Conservation (phyloP, 2,888 invertebrate species). For the Dasypogon diadema region DNA sequence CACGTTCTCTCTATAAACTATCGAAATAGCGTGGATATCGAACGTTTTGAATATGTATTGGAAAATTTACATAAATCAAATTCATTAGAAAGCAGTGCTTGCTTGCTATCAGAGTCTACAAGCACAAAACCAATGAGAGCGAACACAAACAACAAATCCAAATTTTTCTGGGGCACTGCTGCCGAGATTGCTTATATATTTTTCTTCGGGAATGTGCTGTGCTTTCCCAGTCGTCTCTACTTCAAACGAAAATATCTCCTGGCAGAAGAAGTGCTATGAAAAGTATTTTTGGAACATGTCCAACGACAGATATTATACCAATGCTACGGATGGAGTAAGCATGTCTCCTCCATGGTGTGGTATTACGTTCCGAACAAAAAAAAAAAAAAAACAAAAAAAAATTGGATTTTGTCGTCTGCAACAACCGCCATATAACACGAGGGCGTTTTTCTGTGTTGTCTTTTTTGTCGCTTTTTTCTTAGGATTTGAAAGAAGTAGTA, state of each 20-base stretch:
- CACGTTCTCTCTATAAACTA: slow-evolving; percentile 34
- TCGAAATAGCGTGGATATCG: slow-evolving; percentile 1
- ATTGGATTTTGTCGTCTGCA: not conserved
- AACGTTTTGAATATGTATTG: slow-evolving; percentile 29
- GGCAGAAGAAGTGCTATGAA: slow-evolving; percentile 1
- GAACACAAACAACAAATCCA: not conserved
- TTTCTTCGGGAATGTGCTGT: not conserved
- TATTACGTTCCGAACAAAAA: not conserved
- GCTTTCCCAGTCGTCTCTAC: no score
- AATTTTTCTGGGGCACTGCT: slow-evolving; percentile 10
- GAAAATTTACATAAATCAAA: slow-evolving; percentile 44
- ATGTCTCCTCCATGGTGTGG: not conserved
- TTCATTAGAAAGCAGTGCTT: not conserved
- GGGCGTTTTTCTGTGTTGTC: slow-evolving; percentile 1
- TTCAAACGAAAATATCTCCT: slow-evolving; percentile 31
- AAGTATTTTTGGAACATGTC: slow-evolving; percentile 40
- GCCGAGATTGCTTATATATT: slow-evolving; percentile 6
- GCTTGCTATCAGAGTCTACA: slow-evolving; percentile 14
- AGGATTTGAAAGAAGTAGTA: slow-evolving; percentile 15
- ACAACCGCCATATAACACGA: not conserved
- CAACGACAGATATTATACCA: slow-evolving; percentile 19
- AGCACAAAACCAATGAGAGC: not conserved
- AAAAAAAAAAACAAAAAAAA: no score
- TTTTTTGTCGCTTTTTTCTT: slow-evolving; percentile 1
- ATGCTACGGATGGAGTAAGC: not conserved